Conservation (phyloP, 2,888 invertebrate genomes). For the Trissolcus brochymenae region DNA sequence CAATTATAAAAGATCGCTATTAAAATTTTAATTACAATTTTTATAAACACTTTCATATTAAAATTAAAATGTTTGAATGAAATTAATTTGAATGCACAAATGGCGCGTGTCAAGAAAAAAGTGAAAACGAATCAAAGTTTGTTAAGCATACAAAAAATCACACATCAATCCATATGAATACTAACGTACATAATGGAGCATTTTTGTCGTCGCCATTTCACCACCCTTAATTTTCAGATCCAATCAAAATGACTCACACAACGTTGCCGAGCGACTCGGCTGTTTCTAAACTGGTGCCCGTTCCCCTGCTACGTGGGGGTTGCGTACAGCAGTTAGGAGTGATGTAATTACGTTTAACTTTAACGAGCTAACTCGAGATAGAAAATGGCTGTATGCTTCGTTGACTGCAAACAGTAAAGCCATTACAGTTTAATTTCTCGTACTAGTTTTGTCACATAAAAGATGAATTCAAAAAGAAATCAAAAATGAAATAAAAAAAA, state of each 20-base stretch:
- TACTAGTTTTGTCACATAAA: conserved; percentile 17
- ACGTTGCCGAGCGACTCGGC: conserved; percentile 62
- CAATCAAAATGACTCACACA: conserved; percentile 75
- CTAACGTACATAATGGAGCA: conserved; percentile 19
- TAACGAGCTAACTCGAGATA: conserved; percentile 76
- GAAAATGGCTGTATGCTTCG: conserved; percentile 76
- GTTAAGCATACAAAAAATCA: conserved; percentile 1
- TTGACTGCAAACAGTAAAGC: conserved; percentile 73
- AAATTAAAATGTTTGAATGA: not conserved
- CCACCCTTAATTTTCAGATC: conserved; percentile 62
- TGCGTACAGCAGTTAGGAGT: conserved; percentile 68
- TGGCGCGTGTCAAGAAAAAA: not conserved
- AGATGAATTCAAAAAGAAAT: conserved; percentile 14
- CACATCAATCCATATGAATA: conserved; percentile 9
- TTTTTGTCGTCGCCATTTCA: conserved; percentile 57
- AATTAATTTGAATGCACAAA: not conserved
- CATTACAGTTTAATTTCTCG: conserved; percentile 65
- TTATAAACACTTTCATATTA: not conserved
- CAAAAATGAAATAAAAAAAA: not conserved
- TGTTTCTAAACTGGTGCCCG: conserved; percentile 50
- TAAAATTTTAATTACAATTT: not conserved
- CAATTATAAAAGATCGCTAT: no score
- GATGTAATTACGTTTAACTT: conserved; percentile 75
- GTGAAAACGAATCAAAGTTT: conserved; percentile 2
- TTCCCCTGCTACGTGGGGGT: conserved; percentile 61